Evolutionary conservation across 2,888 invertebrate species (phyloP).

Genomic region (Drosophila anomelani): DNA sequence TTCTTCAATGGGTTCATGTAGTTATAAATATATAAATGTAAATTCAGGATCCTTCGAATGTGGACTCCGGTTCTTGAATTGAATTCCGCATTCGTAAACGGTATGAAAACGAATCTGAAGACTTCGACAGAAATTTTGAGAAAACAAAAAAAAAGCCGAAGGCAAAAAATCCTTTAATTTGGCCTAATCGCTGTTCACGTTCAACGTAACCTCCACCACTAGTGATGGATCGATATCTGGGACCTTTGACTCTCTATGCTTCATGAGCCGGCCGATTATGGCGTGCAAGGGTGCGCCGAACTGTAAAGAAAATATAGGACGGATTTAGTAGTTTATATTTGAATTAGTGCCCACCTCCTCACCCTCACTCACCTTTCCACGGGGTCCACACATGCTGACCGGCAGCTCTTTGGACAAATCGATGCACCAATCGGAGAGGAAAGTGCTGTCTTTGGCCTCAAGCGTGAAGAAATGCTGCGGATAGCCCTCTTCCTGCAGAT

Average conservation of each 20-base stretch:
- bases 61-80: neutral
- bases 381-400: neutral
- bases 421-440: slow-evolving; percentile 19
- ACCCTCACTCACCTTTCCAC: neutral
- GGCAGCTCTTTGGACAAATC: slow-evolving; percentile 4
- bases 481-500: slow-evolving; percentile 22
- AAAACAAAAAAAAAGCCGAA: neutral
- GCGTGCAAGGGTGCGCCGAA: neutral
- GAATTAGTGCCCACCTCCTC: neutral
- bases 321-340: neutral
- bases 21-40: neutral
- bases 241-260: neutral
- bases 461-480: slow-evolving; percentile 38
- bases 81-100: neutral
- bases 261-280: neutral
- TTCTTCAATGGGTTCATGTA: neutral
- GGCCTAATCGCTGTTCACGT: neutral
- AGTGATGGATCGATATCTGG: neutral
- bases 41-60: neutral
- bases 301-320: neutral
- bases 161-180: neutral
- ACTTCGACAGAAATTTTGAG: neutral
- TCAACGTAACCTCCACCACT: neutral
- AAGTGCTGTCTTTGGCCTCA: neutral
- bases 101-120: neutral